Conservation (phyloP, 1,140 invertebrate genomes). For the Drosophila gunungcola region DNA sequence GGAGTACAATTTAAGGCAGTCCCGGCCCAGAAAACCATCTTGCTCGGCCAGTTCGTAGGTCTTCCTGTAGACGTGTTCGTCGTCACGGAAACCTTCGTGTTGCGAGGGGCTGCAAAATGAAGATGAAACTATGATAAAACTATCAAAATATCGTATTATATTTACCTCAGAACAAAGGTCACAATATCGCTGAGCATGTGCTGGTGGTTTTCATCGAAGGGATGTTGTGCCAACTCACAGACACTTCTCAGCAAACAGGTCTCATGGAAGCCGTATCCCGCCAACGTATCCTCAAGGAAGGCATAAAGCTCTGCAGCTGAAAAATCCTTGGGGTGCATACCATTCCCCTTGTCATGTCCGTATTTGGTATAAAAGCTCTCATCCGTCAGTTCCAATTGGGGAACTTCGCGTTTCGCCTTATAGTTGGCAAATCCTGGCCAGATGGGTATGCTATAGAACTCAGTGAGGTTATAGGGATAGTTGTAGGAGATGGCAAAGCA, state of each 20-base stretch:
- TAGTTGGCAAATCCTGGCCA: slow-evolving; percentile 75
- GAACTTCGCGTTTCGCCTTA: slow-evolving; percentile 49
- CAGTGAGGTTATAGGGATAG: slow-evolving; percentile 52
- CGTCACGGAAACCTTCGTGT: slow-evolving; percentile 67
- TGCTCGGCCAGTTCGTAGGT: slow-evolving; percentile 73
- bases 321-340: slow-evolving; percentile 69
- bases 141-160: background rate
- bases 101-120: slow-evolving; percentile 66
- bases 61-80: slow-evolving; percentile 54
- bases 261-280: slow-evolving; percentile 67
- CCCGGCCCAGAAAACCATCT: slow-evolving; percentile 57
- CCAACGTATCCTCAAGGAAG: slow-evolving; percentile 57
- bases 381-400: slow-evolving; percentile 30
- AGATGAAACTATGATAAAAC: background rate
- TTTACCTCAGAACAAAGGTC: slow-evolving; percentile 74
- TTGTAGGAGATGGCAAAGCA: slow-evolving; percentile 75
- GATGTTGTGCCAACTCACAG: slow-evolving; percentile 75
- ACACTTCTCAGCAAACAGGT: slow-evolving; percentile 74
- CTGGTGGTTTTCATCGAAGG: slow-evolving; percentile 67
- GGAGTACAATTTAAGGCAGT: slow-evolving; percentile 65
- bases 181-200: slow-evolving; percentile 71
- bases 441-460: slow-evolving; percentile 79
- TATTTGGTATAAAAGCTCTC: slow-evolving; percentile 56
- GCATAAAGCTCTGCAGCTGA: slow-evolving; percentile 75
- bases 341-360: slow-evolving; percentile 35